Conservation (phyloP, 2,113 vertebrate species). For the Gambusia holbrooki region DNA sequence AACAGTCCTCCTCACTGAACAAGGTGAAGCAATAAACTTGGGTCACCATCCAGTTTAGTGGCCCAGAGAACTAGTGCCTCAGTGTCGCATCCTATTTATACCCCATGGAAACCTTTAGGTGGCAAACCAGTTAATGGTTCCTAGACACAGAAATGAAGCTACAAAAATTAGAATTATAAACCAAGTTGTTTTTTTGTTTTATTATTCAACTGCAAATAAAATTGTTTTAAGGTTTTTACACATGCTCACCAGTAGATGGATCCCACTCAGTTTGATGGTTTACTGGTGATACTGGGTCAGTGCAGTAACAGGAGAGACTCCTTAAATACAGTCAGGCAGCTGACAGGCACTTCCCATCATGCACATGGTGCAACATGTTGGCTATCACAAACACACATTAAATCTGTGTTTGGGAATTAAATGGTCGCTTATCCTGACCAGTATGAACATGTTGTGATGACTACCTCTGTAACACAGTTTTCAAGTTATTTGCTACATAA, state of each 20-base stretch:
- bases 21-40: not conserved
- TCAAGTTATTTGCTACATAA: not conserved
- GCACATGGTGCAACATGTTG: slow-evolving; percentile 49
- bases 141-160: too few species aligned
- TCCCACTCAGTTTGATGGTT: not conserved
- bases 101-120: too few species aligned
- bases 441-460: not conserved
- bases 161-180: too few species aligned
- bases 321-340: slow-evolving; percentile 26
- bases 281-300: not conserved
- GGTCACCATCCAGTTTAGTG: too few species aligned
- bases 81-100: too few species aligned
- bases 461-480: too few species aligned
- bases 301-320: not conserved
- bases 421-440: not conserved
- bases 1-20: too few species aligned
- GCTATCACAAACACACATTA: not conserved
- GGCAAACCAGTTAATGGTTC: too few species aligned
- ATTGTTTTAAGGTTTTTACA: not conserved
- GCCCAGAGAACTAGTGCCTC: too few species aligned
- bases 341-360: slow-evolving; percentile 44
- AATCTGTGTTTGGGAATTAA: not conserved
- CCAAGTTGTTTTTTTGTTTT: not conserved
- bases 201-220: not conserved
- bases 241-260: not conserved